Base-by-base conservation (phyloP, 2,888 invertebrate species). In the Antitype chi region DNA sequence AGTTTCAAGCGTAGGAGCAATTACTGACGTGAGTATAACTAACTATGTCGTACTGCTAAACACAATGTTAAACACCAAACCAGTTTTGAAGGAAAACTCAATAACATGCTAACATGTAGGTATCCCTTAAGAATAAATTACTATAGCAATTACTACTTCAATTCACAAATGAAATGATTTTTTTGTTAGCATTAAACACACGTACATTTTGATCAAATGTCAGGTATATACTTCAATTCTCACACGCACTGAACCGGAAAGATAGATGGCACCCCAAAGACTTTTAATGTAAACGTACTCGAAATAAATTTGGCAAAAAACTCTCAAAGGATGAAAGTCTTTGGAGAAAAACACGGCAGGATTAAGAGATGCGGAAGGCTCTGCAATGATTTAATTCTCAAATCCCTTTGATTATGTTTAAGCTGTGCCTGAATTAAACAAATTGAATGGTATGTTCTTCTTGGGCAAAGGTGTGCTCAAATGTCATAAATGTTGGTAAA, bases 281-380 rank as follows among this genome's bases (percentile, higher is more conserved):
- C 77, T 88, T 84, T 80, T 81, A 86, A 88, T 86, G 87, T 87
- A 82, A 88, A 78, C 77, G 87, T 88, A 85, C 80, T 80, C 63
- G 74, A 83, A 85, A 89, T 91, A 89, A 88, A 88, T 90, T 88
- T 84, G 71, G 70, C 76, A 82, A 84, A 89, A 87, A 75, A 72
- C 83, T 78, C 87, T 84, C 81, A 57, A 68, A 76, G 88, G 87
- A 82, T 60, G 43, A 72, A 77, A 78, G 82, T 66, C n/a, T 62
- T 67, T 75, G 15, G 64, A 66, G 52, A 73, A 86, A 79, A 84
- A 86, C 74, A 83, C 11, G 62, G 23, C 32, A 52, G 47, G 52
- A 78, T 75, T 76, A 69, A 72, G n/a, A 60, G 53, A 72, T 60
- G 78, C 53, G 67, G 47, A 74, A 52, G 28, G 59, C 20, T 70